Percentiles rank a stretch among this genome's conserved stretches.
Evolutionary conservation across 2,888 invertebrate species (phyloP).

Genomic region (Gasteruption jaculator): DNA sequence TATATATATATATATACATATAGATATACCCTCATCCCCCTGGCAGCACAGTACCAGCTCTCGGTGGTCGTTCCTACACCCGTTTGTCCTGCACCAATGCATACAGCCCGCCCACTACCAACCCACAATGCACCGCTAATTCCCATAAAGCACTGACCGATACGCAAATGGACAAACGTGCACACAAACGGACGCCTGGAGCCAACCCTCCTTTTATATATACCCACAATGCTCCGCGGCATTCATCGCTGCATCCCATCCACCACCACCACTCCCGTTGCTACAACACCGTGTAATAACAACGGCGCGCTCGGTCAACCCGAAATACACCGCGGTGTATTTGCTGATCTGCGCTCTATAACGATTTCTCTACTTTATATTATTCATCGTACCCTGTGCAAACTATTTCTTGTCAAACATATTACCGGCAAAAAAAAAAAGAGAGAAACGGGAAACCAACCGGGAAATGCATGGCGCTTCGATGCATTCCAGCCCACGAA

Average conservation of each 20-base stretch:
- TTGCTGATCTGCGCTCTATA: no score
- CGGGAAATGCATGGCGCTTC: no score
- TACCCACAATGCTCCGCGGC: constrained; percentile 13
- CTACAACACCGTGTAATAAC: constrained; percentile 35
- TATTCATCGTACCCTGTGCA: no score
- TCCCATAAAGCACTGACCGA: constrained; percentile 47
- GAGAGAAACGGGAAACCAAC: no score
- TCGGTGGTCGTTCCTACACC: constrained; percentile 12
- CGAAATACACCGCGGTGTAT: constrained; percentile 25
- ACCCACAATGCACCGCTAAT: constrained; percentile 50
- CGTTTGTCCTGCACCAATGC: constrained; percentile 40
- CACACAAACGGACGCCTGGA: constrained; percentile 30
- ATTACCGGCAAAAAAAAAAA: no score
- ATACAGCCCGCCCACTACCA: constrained; percentile 43
- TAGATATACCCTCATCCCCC: constrained; percentile 7
- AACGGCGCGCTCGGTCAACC: constrained; percentile 31
- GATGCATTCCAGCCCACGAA: no score
- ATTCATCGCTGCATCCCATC: constrained; percentile 18
- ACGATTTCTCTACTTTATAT: no score
- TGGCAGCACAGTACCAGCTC: constrained; percentile 6
- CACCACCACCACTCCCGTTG: constrained; percentile 14
- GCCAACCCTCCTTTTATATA: constrained; percentile 27
- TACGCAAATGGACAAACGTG: constrained; percentile 49
- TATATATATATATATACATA: no score
- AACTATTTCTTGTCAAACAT: no score